These are phyloP conservation scores for Numenius phaeopus DNA, from an alignment of 2,797 vertebrate genomes.

Conservation along the genomic window DNA sequence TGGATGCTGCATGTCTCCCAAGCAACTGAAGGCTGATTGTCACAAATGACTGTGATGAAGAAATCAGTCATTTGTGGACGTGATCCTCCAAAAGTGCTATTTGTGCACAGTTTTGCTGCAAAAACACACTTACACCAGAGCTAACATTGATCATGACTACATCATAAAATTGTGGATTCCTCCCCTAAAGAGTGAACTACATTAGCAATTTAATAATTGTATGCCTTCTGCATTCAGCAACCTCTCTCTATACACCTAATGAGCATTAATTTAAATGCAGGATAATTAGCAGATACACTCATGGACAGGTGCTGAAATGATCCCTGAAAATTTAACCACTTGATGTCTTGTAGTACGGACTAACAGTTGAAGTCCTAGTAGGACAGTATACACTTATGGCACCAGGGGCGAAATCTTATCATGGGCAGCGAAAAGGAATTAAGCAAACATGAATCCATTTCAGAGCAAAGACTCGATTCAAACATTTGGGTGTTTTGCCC, in stretches of 20 bases:
- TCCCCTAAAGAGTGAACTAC: neutral
- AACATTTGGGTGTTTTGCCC: neutral
- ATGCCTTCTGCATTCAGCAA: neutral
- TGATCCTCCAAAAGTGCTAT: neutral
- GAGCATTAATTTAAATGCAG: conserved; percentile 31
- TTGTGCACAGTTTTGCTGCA: neutral
- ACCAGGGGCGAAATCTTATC: neutral
- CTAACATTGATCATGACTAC: neutral
- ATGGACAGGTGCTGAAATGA: neutral
- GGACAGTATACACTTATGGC: neutral
- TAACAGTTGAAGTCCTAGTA: neutral
- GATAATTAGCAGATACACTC: conserved; percentile 27
- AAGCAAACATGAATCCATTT: neutral
- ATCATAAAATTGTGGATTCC: neutral
- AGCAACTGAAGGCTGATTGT: neutral
- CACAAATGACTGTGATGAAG: neutral
- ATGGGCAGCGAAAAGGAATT: neutral
- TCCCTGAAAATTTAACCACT: neutral
- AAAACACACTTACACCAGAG: neutral
- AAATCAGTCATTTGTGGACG: neutral
- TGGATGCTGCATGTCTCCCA: neutral
- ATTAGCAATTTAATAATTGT: neutral
- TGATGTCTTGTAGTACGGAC: neutral
- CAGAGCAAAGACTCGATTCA: neutral
- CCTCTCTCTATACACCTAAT: neutral